These are phyloP conservation scores for Tragelaphus imberbis DNA, from an alignment of 2,113 vertebrate species.

Conservation along the genomic window DNA sequence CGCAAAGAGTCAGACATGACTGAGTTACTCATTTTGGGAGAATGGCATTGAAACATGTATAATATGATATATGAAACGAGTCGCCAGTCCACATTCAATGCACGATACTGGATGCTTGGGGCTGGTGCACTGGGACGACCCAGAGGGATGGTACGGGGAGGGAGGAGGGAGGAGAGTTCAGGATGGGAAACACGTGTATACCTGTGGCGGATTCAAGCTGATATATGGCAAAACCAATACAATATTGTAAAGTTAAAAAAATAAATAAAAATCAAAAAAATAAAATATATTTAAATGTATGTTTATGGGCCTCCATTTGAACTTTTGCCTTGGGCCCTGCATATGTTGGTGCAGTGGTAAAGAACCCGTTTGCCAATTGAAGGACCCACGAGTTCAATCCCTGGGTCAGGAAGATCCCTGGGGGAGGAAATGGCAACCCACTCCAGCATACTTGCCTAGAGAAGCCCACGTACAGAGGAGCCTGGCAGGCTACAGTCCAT, in stretches of 20 bases:
- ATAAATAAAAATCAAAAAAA: no score
- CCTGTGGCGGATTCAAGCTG: no score
- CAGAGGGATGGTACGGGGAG: no score
- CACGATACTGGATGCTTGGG: no score
- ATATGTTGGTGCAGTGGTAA: background rate
- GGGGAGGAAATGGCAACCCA: background rate
- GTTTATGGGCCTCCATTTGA: background rate
- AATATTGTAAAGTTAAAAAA: no score
- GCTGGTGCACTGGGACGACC: no score
- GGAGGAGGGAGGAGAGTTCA: no score
- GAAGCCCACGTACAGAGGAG: background rate
- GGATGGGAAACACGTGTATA: no score
- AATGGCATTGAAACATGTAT: no score
- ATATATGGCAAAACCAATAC: no score
- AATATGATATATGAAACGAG: no score
- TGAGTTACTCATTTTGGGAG: background rate
- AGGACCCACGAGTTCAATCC: background rate
- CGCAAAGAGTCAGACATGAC: background rate
- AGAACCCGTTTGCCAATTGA: background rate
- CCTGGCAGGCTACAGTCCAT: background rate
- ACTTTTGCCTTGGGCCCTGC: background rate
- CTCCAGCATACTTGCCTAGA: background rate
- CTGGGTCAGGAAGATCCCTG: background rate
- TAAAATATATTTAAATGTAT: background rate
- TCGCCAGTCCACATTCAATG: no score